phyloP scores from a whole-genome alignment of 2,113 vertebrate species.

The Genyomyrus donnyi region DNA sequence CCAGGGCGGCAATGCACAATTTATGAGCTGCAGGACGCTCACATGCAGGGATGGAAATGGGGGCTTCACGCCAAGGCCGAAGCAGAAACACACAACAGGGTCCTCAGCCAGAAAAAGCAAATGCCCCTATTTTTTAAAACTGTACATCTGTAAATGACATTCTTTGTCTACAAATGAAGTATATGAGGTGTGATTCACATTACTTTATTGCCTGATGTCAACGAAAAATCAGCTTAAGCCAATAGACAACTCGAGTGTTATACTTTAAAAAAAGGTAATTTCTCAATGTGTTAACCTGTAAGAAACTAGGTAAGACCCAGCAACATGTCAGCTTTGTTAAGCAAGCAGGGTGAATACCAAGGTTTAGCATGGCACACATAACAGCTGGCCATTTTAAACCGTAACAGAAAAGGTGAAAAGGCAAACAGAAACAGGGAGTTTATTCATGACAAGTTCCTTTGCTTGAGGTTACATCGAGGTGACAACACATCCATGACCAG shows the following conservation, averaged over 20 bases:
- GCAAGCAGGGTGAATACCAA: neutral
- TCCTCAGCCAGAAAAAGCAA: neutral
- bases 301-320: neutral
- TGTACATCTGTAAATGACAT: neutral
- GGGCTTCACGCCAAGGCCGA: neutral
- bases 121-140: neutral
- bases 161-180: neutral
- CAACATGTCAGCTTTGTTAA: neutral
- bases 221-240: neutral
- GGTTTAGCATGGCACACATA: neutral
- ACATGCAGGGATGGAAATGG: neutral
- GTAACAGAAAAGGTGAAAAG: neutral
- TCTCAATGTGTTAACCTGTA: neutral
- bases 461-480: constrained; percentile 16
- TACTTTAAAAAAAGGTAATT: neutral
- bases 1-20: neutral
- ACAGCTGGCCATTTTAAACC: neutral
- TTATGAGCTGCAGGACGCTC: neutral
- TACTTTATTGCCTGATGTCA: neutral
- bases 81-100: neutral
- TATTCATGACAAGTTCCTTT: constrained; percentile 7
- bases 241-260: neutral
- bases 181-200: neutral
- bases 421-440: constrained; percentile 1
- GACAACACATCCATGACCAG: constrained; percentile 53